These are phyloP conservation scores for Conops quadrifasciatus DNA, from an alignment of 2,888 invertebrate genomes.

Conservation along the genomic window DNA sequence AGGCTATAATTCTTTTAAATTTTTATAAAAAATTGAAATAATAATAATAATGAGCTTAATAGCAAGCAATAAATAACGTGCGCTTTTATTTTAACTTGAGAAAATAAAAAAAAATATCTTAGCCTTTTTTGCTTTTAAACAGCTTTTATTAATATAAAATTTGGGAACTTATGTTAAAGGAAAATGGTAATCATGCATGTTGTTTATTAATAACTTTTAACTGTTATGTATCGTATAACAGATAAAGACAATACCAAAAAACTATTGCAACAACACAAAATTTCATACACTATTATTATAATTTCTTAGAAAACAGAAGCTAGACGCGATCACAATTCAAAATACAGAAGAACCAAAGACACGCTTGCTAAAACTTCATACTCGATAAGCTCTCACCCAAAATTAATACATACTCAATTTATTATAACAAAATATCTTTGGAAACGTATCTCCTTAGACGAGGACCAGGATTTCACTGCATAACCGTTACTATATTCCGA, in stretches of 20 bases:
- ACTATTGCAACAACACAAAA: not conserved
- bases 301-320: not conserved
- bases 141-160: no score
- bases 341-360: no score
- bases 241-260: not conserved
- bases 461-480: conserved; percentile 31
- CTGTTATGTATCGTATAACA: no score
- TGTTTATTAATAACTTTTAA: no score
- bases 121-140: no score
- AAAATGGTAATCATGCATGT: no score
- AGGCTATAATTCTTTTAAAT: no score
- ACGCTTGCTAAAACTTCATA: not conserved
- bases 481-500: conserved; percentile 18
- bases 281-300: not conserved
- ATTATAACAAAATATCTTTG: not conserved
- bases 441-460: conserved; percentile 21
- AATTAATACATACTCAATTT: conserved; percentile 6
- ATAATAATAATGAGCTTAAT: conserved; percentile 2
- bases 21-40: conserved; percentile 23
- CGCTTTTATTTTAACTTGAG: not conserved
- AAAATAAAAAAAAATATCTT: not conserved
- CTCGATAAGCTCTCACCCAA: not conserved
- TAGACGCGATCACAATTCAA: not conserved
- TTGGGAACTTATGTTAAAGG: no score
- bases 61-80: not conserved